Base-by-base conservation (phyloP, 30 jellyfish, hydroid and myxozoan species). In the Mastigias papua region DNA sequence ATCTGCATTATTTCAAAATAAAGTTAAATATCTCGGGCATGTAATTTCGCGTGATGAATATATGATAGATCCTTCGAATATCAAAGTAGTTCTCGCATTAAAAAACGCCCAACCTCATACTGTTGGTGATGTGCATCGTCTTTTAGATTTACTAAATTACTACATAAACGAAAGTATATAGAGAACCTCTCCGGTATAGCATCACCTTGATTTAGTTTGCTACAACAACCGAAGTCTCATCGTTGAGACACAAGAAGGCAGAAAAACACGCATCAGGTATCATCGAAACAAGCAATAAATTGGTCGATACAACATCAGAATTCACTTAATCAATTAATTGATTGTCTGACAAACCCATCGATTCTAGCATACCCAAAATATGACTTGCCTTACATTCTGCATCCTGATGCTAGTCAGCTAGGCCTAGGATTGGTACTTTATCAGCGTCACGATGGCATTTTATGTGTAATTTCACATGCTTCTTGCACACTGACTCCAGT, bases 351-450 rank as follows among this genome's bases (percentile, higher is more conserved):
- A 16, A 28, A 58, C 7, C 88, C 87, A 42, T 67, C 87, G 6
- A 13, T 83, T 23, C 60, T 71, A 22, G 87, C 81, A 0, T 84
- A 84, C 32, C 88, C 69, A 0, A 80, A 69, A 8, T 69, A 29
- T 48, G 28, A 42, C 34, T 19, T 0, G n/a, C 89, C 93, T 10
- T 84, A 28, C 48, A 42, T 84, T 2, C 73, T 84, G 60, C 80
- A 72, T 50, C 48, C 81, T 1, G 89, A 84, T 84, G 88, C 87
- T 37, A 84, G 88, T 35, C 66, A 58, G 20, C 30, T 37, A 7
- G 93, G 93, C 1, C 72, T 84, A 0, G 93, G 93, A 7, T 79
- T 89, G 1, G 89, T 84, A 2, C 37, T 70, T 70, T 84, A 54
- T 23, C 80, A 84, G 31, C 48, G 22, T 10, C 80, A 69, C 9